A percentile compares a stretch with the other conserved stretches of the same genome.
Conservation (phyloP, 2,888 invertebrate species). For the Drosophila lacicola region DNA sequence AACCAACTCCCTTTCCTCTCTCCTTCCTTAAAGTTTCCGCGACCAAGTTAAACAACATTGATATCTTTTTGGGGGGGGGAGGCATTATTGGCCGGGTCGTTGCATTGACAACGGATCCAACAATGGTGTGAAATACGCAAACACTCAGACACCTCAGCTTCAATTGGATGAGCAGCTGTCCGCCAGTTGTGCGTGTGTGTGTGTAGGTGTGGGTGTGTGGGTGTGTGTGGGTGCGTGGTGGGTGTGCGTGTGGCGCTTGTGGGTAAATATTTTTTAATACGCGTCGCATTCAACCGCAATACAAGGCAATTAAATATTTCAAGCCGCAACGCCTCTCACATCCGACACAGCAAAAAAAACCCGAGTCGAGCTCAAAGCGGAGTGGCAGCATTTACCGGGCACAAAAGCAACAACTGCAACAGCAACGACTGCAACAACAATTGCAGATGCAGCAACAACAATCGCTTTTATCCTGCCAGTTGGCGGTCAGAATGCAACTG, state of each 20-base stretch:
- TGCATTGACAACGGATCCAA: constrained; percentile 31
- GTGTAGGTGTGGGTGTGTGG: constrained; percentile 9
- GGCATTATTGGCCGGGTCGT: constrained; percentile 11
- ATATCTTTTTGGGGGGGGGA: constrained; percentile 13
- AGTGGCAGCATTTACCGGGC: constrained; percentile 54
- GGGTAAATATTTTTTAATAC: constrained; percentile 80
- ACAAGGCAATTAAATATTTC: constrained; percentile 84
- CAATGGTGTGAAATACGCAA: constrained; percentile 64
- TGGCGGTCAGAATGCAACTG: constrained; percentile 63
- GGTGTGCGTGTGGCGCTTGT: constrained; percentile 44
- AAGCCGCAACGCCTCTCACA: constrained; percentile 55
- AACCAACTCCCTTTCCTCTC: too few species aligned
- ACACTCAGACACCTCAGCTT: constrained; percentile 69
- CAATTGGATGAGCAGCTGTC: constrained; percentile 48
- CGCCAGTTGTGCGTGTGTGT: constrained; percentile 1
- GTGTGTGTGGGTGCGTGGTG: background rate
- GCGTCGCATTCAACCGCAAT: constrained; percentile 82
- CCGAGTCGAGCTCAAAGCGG: constrained; percentile 47
- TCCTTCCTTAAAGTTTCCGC: background rate
- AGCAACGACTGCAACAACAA: background rate
- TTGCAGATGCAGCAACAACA: constrained; percentile 25
- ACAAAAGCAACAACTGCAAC: constrained; percentile 18
- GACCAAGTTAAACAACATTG: constrained; percentile 14
- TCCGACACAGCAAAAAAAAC: constrained; percentile 29
- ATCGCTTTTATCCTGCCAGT: constrained; percentile 74